phyloP scores from a whole-genome alignment of 2,888 invertebrate genomes.

The Sturmia bella region DNA sequence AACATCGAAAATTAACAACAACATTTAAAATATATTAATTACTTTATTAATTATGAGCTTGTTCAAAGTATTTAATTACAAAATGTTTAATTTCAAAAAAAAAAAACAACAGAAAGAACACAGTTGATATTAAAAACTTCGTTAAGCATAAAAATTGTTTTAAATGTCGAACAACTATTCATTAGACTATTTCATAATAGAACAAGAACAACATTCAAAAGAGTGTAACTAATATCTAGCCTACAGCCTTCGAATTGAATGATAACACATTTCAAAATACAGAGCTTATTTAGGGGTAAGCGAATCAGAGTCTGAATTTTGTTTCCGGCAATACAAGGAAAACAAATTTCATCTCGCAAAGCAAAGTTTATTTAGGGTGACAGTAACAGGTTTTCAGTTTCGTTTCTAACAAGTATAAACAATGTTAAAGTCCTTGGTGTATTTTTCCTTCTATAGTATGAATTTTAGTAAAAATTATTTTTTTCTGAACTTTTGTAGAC shows the following conservation, averaged over 20 bases:
- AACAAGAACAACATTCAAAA: conserved; percentile 41
- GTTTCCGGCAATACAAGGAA: no score
- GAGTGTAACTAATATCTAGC: conserved; percentile 12
- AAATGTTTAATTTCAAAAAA: conserved; percentile 66
- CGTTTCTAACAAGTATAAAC: no score
- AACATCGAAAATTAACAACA: conserved; percentile 79
- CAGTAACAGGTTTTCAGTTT: no score
- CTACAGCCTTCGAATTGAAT: background rate
- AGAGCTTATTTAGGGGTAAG: background rate
- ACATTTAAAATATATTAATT: conserved; percentile 74
- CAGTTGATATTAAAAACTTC: conserved; percentile 29
- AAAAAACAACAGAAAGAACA: conserved; percentile 53
- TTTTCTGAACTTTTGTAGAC: no score
- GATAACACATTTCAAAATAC: conserved; percentile 60
- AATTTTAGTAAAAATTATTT: no score
- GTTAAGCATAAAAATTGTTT: conserved; percentile 49
- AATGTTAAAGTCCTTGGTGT: no score
- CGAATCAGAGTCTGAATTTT: no score
- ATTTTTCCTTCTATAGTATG: no score
- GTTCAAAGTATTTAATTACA: background rate
- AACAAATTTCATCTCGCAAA: no score
- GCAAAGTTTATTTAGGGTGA: no score
- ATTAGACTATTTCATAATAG: conserved; percentile 12
- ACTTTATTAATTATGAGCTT: conserved; percentile 47
- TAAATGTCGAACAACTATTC: conserved; percentile 36